A percentile compares a stretch with the other conserved stretches of the same genome.
phyloP scores from a whole-genome alignment of 2,888 invertebrate species.

The Allolobophora icterica region DNA sequence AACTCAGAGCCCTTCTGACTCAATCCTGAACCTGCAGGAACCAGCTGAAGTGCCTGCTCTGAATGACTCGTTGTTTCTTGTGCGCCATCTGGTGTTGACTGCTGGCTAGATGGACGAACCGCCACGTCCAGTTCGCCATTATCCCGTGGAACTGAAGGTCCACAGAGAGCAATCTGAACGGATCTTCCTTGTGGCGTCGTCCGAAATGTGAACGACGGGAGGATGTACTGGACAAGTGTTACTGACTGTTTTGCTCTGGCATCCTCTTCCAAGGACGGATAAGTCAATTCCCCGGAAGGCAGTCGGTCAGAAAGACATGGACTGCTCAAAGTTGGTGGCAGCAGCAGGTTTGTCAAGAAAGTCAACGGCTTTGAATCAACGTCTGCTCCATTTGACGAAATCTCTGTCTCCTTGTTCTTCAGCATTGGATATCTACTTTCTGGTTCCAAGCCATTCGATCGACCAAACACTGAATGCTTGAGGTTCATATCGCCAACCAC shows the following conservation, averaged over 20 bases:
- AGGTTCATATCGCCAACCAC: not conserved
- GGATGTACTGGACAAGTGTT: slow-evolving; percentile 61
- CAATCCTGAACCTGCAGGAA: not conserved
- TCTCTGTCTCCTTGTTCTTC: not conserved
- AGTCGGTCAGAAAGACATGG: not conserved
- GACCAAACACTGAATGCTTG: not conserved
- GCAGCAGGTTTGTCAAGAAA: not conserved
- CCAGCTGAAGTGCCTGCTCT: not conserved
- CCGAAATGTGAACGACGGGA: slow-evolving; percentile 60
- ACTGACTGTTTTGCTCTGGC: slow-evolving; percentile 21
- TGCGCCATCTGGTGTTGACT: not conserved
- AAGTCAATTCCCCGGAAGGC: not conserved
- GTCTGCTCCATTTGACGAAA: not conserved
- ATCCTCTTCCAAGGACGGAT: not conserved
- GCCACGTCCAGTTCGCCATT: not conserved
- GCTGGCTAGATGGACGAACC: not conserved
- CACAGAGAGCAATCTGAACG: slow-evolving; percentile 12
- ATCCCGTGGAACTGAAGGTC: not conserved
- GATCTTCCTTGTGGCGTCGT: slow-evolving; percentile 20
- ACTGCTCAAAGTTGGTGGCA: not conserved
- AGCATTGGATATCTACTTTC: not conserved
- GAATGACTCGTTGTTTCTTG: not conserved
- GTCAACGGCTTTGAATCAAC: not conserved
- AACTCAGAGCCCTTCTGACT: not conserved
- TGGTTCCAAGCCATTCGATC: not conserved